A percentile compares a stretch with the other conserved stretches of the same genome.
Evolutionary conservation across 2,888 invertebrate genomes (phyloP).

Genomic region (Protophormia terraenovae): DNA sequence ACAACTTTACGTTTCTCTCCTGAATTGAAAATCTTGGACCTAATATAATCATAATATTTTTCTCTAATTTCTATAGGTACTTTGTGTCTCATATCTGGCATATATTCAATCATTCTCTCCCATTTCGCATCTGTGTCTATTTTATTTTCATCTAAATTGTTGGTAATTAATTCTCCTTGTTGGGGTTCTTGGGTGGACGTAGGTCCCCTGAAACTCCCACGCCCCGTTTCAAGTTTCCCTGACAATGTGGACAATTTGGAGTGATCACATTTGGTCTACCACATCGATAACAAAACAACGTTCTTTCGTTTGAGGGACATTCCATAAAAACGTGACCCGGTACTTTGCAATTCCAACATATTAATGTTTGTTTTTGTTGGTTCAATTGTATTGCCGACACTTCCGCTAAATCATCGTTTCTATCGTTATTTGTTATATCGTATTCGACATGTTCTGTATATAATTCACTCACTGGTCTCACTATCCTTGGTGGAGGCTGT

Average conservation of each 20-base stretch:
- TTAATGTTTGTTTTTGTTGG: background rate
- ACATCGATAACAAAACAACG: conserved; percentile 2
- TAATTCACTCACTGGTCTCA: background rate
- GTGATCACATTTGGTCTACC: background rate
- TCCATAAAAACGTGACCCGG: conserved; percentile 19
- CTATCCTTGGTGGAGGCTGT: background rate
- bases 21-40: background rate
- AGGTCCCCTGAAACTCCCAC: background rate
- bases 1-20: background rate
- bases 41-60: background rate
- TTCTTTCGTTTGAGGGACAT: background rate
- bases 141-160: background rate
- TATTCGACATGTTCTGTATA: background rate
- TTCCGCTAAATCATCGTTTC: background rate
- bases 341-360: conserved; percentile 19
- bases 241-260: background rate
- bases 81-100: background rate
- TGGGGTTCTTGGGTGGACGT: background rate
- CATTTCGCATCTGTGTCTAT: background rate
- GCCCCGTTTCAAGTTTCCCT: background rate
- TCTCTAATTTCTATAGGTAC: background rate
- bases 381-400: background rate
- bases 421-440: background rate
- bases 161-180: background rate
- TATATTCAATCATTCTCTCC: background rate